Conservation (phyloP, 2,797 vertebrate species). For the Hapalemur alaotrensis region DNA sequence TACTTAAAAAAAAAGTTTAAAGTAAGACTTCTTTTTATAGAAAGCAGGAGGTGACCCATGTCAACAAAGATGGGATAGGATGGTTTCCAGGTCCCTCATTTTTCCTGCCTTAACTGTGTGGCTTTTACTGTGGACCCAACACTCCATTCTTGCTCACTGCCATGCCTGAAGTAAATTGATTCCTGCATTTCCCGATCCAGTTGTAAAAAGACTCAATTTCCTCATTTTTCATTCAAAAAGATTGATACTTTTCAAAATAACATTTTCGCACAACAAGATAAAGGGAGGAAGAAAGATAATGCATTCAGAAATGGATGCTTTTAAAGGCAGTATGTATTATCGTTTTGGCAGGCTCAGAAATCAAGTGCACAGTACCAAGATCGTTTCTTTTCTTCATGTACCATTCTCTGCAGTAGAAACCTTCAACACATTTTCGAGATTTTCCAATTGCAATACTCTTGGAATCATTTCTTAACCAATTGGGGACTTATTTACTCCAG, state of each 20-base stretch:
- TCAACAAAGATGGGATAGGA: background rate
- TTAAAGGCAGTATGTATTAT: background rate
- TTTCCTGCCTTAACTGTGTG: background rate
- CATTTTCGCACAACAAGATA: background rate
- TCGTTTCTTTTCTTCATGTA: background rate
- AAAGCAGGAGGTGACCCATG: background rate
- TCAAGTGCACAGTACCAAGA: background rate
- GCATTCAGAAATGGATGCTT: background rate
- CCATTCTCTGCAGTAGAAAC: background rate
- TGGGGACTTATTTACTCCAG: background rate
- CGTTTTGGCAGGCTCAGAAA: background rate
- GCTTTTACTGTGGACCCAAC: background rate
- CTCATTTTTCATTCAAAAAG: background rate
- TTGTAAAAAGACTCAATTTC: background rate
- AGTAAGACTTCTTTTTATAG: background rate
- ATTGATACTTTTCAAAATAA: background rate
- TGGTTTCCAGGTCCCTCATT: background rate
- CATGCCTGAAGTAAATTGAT: background rate
- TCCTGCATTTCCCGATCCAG: background rate
- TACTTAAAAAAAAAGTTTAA: background rate
- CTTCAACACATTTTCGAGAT: background rate
- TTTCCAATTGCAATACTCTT: background rate
- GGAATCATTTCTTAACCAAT: background rate
- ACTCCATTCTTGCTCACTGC: background rate
- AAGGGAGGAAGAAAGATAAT: background rate